Base-by-base conservation (phyloP, 2,888 invertebrate genomes). In the Capitulum mitella region DNA sequence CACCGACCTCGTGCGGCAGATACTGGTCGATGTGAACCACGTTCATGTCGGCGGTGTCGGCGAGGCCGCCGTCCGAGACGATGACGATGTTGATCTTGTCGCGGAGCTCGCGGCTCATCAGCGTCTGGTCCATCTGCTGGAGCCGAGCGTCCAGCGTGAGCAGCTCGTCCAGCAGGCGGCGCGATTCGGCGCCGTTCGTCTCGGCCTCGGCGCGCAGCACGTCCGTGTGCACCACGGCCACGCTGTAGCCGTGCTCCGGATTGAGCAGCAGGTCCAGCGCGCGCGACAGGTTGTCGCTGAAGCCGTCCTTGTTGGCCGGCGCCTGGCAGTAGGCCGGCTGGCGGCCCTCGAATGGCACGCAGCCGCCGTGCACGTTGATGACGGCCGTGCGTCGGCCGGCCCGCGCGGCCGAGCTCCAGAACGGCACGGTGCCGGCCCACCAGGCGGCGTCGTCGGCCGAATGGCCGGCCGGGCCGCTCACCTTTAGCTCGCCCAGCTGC, bases 1-100 rank as follows among this genome's bases (percentile, higher is more conserved):
- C 82, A 29, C 84, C 82, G 0, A 22, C 76, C 43, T 43, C 46
- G 37, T 19, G 40, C 46, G 76, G 76, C 76, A 76, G 14, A 29
- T 29, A 32, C 29, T 3, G 5, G 48, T 76, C 76, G 32, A 76
- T 29, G 16, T 16, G 19, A 0, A 46, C 46, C 19, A 19, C 46
- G 19, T 48, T 8, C 26, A 43, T 43, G 29, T 26, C 6, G 29
- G 29, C 46, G 16, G 76, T 76, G 46, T 76, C 46, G 29, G 43
- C 29, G 3, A 76, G 76, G 0, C 76, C 76, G 29, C 76, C 76
- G 48, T 76, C 76, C 16, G 76, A 76, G 16, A 76, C 76, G 76
- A 76, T 46, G 29, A 76, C 46, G 19, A 76, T 32, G 70, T 70
- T 70, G 70, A 70, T 19, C 26, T 40, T 2, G 37, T 70, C 70